These are phyloP conservation scores for Nycticorax nycticorax DNA, from an alignment of 2,113 vertebrate genomes.

Conservation along the genomic window DNA sequence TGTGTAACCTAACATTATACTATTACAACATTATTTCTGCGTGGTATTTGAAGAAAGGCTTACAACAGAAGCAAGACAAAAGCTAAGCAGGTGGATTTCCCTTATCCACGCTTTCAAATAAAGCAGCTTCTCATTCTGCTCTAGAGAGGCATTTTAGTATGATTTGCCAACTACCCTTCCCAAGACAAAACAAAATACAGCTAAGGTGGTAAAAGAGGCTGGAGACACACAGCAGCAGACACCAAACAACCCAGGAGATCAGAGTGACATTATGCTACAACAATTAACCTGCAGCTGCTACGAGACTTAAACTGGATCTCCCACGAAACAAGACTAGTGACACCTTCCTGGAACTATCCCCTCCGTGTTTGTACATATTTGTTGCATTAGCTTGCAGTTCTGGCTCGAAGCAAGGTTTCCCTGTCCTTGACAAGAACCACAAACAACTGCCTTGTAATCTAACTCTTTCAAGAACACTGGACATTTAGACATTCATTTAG, in stretches of 20 bases:
- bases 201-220: neutral
- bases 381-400: neutral
- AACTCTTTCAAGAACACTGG: neutral
- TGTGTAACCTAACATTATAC: neutral
- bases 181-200: neutral
- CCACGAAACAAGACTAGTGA: neutral
- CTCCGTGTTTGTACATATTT: neutral
- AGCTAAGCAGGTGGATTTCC: neutral
- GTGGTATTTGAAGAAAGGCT: neutral
- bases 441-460: neutral
- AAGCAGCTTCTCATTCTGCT: neutral
- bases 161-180: neutral
- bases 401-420: neutral
- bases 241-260: neutral
- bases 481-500: neutral
- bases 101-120: neutral
- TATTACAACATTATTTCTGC: neutral
- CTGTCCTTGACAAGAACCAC: neutral
- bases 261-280: neutral
- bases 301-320: neutral
- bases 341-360: neutral
- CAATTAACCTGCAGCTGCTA: neutral
- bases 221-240: neutral
- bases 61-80: neutral
- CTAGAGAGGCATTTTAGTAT: neutral